These are phyloP conservation scores for Mamestra configurata DNA, from an alignment of 1,140 invertebrate genomes.

Conservation along the genomic window DNA sequence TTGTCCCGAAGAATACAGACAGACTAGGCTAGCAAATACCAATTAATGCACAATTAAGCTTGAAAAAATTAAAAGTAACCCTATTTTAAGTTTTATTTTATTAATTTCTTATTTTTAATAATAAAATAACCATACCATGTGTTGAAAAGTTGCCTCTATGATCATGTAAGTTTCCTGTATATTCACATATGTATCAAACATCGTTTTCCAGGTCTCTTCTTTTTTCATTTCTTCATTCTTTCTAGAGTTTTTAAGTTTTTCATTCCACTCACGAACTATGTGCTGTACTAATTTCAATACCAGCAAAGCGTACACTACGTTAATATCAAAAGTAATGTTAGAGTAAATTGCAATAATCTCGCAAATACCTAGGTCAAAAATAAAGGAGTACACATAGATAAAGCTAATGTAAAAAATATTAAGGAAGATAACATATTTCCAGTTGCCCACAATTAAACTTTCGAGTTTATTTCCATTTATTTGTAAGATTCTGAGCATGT, in stretches of 20 bases:
- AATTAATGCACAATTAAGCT: no score
- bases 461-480: background rate
- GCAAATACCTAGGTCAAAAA: background rate
- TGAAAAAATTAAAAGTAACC: no score
- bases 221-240: background rate
- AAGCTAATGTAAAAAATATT: background rate
- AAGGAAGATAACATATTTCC: background rate
- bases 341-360: background rate
- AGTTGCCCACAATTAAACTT: background rate
- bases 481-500: background rate
- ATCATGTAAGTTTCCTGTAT: no score
- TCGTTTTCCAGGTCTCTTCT: no score
- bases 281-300: background rate
- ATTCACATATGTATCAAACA: no score
- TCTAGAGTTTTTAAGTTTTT: background rate
- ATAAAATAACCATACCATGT: no score
- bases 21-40: no score
- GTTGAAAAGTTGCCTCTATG: no score
- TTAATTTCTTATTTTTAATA: background rate
- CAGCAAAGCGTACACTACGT: background rate
- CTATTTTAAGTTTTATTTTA: background rate
- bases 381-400: background rate
- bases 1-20: no score
- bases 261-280: background rate
- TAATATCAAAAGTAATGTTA: background rate